Conservation (phyloP, 2,888 invertebrate genomes). For the Sycophila texana region DNA sequence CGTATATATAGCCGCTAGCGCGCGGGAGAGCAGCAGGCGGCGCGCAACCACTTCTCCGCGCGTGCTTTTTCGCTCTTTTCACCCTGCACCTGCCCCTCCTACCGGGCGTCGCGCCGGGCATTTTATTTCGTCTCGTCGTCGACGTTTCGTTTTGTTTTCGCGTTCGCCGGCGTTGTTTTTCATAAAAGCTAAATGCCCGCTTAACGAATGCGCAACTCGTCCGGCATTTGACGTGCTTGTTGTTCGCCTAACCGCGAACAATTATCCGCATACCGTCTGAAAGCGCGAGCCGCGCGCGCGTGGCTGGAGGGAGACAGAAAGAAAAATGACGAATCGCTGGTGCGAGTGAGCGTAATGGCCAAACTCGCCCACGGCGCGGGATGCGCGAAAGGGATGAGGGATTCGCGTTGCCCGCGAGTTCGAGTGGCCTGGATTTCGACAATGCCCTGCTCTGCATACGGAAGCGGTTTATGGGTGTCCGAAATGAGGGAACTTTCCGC, state of each 20-base stretch:
- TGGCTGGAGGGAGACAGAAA: slow-evolving; percentile 59
- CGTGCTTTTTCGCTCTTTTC: neutral
- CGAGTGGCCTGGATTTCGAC: slow-evolving; percentile 9
- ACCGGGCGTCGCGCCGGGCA: neutral
- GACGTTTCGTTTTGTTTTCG: slow-evolving; percentile 47
- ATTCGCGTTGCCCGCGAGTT: neutral
- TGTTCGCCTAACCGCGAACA: slow-evolving; percentile 62
- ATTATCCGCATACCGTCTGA: slow-evolving; percentile 59
- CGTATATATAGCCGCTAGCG: slow-evolving; percentile 23
- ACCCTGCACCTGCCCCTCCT: neutral
- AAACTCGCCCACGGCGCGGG: slow-evolving; percentile 21
- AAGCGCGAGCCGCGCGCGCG: slow-evolving; percentile 47
- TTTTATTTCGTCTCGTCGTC: slow-evolving; percentile 48
- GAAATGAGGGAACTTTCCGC: too few relatives aligned
- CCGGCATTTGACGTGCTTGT: slow-evolving; percentile 66
- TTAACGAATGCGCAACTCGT: slow-evolving; percentile 65
- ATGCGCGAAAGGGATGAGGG: neutral
- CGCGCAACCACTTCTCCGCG: slow-evolving; percentile 16
- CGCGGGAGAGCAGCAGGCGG: slow-evolving; percentile 15
- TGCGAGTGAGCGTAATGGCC: slow-evolving; percentile 49
- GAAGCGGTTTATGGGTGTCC: neutral
- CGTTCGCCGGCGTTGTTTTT: slow-evolving; percentile 27
- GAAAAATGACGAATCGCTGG: slow-evolving; percentile 64
- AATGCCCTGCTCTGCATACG: neutral
- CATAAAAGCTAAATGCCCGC: slow-evolving; percentile 60